Percentiles rank a stretch among this genome's conserved stretches.
phyloP scores from a whole-genome alignment of 2,797 vertebrate species.

The Labeo calbasu region DNA sequence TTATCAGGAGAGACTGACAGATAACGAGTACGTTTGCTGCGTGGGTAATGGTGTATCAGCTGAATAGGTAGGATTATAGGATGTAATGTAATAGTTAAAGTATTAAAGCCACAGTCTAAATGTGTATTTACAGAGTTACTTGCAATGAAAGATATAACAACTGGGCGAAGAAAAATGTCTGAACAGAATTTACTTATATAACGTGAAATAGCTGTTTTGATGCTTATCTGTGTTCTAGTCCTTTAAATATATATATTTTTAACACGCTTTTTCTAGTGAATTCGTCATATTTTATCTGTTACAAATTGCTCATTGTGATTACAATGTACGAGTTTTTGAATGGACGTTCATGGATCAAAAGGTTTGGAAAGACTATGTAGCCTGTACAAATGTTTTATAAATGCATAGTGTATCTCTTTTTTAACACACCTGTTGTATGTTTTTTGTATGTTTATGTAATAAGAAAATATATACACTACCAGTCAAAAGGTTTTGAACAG shows the following conservation, averaged over 20 bases:
- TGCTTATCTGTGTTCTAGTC: not conserved
- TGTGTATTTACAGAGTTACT: not conserved
- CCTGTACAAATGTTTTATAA: no score
- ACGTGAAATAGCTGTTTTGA: not conserved
- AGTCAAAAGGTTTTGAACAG: no score
- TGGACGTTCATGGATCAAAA: not conserved
- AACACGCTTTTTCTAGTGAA: no score
- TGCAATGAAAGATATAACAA: not conserved
- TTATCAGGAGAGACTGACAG: not conserved
- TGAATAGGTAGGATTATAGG: not conserved
- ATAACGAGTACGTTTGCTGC: not conserved
- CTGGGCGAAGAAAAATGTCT: not conserved
- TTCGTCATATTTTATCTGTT: not conserved
- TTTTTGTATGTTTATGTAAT: no score
- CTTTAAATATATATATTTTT: not conserved
- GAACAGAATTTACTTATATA: not conserved
- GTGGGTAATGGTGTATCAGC: not conserved
- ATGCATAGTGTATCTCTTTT: no score
- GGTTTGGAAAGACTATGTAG: not conserved
- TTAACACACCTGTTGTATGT: no score
- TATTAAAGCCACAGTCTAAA: not conserved
- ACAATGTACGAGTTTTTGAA: not conserved
- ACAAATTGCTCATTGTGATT: not conserved
- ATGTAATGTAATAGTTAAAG: not conserved
- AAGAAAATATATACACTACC: no score